Conservation (phyloP, 2,888 invertebrate species). For the Lepas anatifera region DNA sequence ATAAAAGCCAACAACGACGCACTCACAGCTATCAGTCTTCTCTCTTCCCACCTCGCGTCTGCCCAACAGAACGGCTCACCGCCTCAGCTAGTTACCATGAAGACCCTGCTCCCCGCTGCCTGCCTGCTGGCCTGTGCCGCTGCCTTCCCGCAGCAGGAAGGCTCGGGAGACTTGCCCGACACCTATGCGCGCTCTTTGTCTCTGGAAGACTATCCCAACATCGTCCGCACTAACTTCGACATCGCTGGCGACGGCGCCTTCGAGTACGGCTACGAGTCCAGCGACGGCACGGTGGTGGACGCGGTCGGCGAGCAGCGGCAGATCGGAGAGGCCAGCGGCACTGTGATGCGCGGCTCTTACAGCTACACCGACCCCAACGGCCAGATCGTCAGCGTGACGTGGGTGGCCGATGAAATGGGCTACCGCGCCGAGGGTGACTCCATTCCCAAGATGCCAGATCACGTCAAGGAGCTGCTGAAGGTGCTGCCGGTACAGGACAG, state of each 20-base stretch:
- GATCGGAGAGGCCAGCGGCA: neutral
- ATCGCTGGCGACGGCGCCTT: neutral
- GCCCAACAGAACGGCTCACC: too few relatives aligned
- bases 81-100: neutral
- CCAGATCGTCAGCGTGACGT: neutral
- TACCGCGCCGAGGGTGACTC: neutral
- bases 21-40: neutral
- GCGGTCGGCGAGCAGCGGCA: neutral
- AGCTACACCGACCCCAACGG: neutral
- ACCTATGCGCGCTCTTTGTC: neutral
- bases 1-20: neutral
- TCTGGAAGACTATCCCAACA: neutral
- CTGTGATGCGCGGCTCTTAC: slow-evolving; percentile 12
- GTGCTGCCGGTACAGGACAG: neutral
- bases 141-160: neutral
- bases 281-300: neutral
- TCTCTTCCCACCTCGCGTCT: neutral
- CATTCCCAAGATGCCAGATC: neutral
- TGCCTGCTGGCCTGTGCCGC: neutral
- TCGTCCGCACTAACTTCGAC: neutral
- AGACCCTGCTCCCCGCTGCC: neutral
- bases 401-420: slow-evolving; percentile 3
- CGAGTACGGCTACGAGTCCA: slow-evolving; percentile 5
- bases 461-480: neutral
- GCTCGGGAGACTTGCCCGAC: neutral